These are phyloP conservation scores for Lasioglossum calceatum DNA, from an alignment of 2,888 invertebrate species.

Conservation along the genomic window DNA sequence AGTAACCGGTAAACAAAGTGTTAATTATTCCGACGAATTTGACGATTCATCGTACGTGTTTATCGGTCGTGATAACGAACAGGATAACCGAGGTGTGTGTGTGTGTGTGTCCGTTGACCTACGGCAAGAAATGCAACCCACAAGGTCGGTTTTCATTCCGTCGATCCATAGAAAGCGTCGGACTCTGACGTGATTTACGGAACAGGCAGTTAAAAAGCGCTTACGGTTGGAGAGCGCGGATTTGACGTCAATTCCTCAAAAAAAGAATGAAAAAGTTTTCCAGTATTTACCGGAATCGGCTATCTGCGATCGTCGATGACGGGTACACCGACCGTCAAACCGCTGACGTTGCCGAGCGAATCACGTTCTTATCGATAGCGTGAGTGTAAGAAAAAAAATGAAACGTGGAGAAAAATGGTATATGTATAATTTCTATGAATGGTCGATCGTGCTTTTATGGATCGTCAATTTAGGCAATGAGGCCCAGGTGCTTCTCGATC, in stretches of 20 bases:
- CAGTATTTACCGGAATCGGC: conserved; percentile 51
- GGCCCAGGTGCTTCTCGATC: background rate
- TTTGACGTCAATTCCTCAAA: conserved; percentile 63
- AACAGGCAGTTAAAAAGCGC: conserved; percentile 37
- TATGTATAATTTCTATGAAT: conserved; percentile 20
- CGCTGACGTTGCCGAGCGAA: conserved; percentile 6
- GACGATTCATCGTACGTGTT: background rate
- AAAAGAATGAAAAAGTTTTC: conserved; percentile 44
- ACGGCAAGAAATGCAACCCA: conserved; percentile 27
- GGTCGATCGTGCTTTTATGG: background rate
- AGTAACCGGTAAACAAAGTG: background rate
- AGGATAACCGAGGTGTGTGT: background rate
- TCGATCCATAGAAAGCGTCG: background rate
- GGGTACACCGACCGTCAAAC: conserved; percentile 22
- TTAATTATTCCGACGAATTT: background rate
- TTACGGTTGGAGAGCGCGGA: conserved; percentile 18
- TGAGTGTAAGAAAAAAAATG: background rate
- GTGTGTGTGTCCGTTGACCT: conserved; percentile 34
- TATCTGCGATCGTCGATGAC: conserved; percentile 52
- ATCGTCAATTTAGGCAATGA: background rate
- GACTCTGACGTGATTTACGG: conserved; percentile 4
- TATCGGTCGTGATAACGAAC: conserved; percentile 19
- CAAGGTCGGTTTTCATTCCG: background rate
- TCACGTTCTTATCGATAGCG: background rate
- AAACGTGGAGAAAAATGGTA: background rate